These are phyloP conservation scores for Sebastes elongatus DNA, from an alignment of 2,797 vertebrate species.

Conservation along the genomic window DNA sequence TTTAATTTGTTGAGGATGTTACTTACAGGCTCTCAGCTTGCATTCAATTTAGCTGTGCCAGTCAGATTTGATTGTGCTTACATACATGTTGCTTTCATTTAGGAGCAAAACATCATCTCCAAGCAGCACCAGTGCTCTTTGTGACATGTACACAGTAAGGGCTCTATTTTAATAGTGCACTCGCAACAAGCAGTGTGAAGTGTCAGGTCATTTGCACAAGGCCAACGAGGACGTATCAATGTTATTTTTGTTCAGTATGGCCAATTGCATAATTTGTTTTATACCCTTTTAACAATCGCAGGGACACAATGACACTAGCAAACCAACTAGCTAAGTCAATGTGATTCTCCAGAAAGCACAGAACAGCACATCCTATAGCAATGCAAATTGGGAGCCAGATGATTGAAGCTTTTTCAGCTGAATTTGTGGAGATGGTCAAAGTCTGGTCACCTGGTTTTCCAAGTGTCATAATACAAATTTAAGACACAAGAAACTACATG, in stretches of 20 bases:
- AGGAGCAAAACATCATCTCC: slow-evolving; percentile 6
- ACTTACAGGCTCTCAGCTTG: slow-evolving; percentile 57
- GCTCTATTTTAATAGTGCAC: slow-evolving; percentile 8
- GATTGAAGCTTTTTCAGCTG: not conserved
- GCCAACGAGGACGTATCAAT: not conserved
- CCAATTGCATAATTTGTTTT: not conserved
- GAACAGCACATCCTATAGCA: not conserved
- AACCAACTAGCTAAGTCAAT: not conserved
- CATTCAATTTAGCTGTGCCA: slow-evolving; percentile 54
- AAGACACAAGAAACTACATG: not conserved
- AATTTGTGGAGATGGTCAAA: not conserved
- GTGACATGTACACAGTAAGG: not conserved
- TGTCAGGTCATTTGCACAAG: slow-evolving; percentile 22
- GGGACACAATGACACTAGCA: not conserved
- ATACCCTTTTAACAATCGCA: slow-evolving; percentile 15
- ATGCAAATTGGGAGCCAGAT: not conserved
- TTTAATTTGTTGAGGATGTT: slow-evolving; percentile 69
- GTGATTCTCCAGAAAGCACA: not conserved
- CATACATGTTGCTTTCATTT: slow-evolving; percentile 29
- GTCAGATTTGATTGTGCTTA: slow-evolving; percentile 45
- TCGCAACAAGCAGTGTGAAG: not conserved
- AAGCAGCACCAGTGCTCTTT: not conserved
- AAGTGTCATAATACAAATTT: not conserved
- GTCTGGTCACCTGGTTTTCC: not conserved
- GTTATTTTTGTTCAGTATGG: slow-evolving; percentile 2